Base-by-base conservation (phyloP, 2,888 invertebrate species). In the Ditula angustiorana region DNA sequence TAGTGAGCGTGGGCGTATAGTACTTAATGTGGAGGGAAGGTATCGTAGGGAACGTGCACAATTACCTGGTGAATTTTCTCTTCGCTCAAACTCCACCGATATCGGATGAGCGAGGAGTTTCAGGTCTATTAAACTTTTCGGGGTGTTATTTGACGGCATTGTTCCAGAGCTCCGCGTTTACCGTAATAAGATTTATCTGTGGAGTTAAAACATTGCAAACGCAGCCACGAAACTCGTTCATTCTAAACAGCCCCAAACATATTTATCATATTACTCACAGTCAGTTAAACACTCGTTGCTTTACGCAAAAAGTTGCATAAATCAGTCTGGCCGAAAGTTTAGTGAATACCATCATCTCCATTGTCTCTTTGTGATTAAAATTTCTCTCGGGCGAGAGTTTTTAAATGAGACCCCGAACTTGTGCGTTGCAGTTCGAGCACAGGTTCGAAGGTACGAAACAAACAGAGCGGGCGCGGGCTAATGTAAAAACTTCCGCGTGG, bases 291-390 rank as follows among this genome's bases (percentile, higher is more conserved):
- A 59, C 61, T 56, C 69, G 66, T 64, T 64, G 70, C 63, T 71
- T 52, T 59, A 62, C 62, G 53, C 78, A 82, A 84, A 85, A 83
- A 74, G 71, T 71, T 75, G 67, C 78, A 78, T 82, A 85, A 83
- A 86, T 86, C 82, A 84, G 77, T 71, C 75, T 72, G 73, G 71
- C 67, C 50, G 67, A 82, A 87, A 88, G 77, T 87, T 86, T 74
- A 46, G 68, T 81, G 78, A 82, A 80, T 79, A 81, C 80, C 78
- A 81, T 79, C 76, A 79, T 78, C 81, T 82, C 82, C 85, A 85
- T 89, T 89, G 88, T 89, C 86, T 86, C 82, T 86, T 86, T 87
- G 87, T 85, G 82, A 89, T 88, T 87, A 87, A 90, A 90, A 89
- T 90, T 75, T 75, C 77, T 73, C 79, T 72, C 72, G 70, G 72